A percentile compares a stretch with the other conserved stretches of the same genome.
phyloP scores from a whole-genome alignment of 2,797 vertebrate species.

The Manis javanica region DNA sequence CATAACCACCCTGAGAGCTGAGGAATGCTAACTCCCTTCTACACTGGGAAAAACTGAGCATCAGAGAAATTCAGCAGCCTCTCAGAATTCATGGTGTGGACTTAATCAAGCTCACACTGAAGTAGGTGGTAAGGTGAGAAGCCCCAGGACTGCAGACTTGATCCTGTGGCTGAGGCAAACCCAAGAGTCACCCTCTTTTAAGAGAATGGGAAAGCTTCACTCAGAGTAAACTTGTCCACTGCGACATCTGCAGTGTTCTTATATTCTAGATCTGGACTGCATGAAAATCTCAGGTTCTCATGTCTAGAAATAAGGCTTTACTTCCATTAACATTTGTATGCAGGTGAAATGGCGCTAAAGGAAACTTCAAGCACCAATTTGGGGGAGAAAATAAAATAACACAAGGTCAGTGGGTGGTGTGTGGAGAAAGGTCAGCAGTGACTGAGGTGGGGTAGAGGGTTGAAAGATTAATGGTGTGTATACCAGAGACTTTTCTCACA shows the following conservation, averaged over 20 bases:
- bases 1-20: background rate
- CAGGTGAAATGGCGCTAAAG: background rate
- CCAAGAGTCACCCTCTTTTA: background rate
- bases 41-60: background rate
- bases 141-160: background rate
- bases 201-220: background rate
- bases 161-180: background rate
- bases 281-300: constrained; percentile 24
- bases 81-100: background rate
- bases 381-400: background rate
- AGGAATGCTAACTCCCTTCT: background rate
- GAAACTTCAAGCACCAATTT: background rate
- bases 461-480: background rate
- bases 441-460: background rate
- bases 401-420: background rate
- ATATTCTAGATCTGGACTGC: background rate
- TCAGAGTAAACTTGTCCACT: background rate
- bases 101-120: background rate
- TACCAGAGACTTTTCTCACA: background rate
- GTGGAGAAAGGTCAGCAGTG: background rate
- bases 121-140: background rate
- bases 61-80: background rate
- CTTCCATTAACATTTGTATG: background rate
- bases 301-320: background rate
- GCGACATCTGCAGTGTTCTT: background rate